Conservation (phyloP, 92 coral and sea anemone species). For the Hydrozoanthus gracilis region DNA sequence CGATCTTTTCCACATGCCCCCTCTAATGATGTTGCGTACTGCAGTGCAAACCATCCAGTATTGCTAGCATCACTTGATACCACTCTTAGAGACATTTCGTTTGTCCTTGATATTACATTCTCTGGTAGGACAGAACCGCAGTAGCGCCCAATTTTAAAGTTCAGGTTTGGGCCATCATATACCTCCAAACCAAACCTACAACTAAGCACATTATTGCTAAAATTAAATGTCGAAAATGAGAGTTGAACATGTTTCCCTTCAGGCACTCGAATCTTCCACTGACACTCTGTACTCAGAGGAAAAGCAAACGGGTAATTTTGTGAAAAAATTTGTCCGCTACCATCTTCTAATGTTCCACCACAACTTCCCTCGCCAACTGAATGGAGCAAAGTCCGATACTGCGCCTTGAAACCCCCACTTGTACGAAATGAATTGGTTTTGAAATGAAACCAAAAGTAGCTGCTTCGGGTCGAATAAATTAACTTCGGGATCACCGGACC, state of each 20-base stretch:
- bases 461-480: constrained; percentile 81
- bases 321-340: constrained; percentile 78
- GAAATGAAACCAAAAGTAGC: constrained; percentile 79
- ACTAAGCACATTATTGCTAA: constrained; percentile 50
- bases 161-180: constrained; percentile 72
- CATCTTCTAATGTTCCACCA: constrained; percentile 57
- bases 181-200: constrained; percentile 81
- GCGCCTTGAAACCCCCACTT: constrained; percentile 69
- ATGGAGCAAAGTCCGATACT: constrained; percentile 62
- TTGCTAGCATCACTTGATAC: constrained; percentile 53
- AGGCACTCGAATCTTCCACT: constrained; percentile 91
- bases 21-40: constrained; percentile 60
- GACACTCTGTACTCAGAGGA: constrained; percentile 78
- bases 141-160: constrained; percentile 69
- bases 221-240: constrained; percentile 81
- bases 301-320: constrained; percentile 82
- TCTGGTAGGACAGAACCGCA: constrained; percentile 70
- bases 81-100: constrained; percentile 68
- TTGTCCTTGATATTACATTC: constrained; percentile 76
- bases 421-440: constrained; percentile 66
- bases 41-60: constrained; percentile 85
- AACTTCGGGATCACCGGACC: constrained; percentile 80
- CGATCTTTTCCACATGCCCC: constrained; percentile 76
- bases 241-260: constrained; percentile 69
- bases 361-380: constrained; percentile 86